phyloP scores from a whole-genome alignment of 2,797 vertebrate species.

The Tarsius wallacei region DNA sequence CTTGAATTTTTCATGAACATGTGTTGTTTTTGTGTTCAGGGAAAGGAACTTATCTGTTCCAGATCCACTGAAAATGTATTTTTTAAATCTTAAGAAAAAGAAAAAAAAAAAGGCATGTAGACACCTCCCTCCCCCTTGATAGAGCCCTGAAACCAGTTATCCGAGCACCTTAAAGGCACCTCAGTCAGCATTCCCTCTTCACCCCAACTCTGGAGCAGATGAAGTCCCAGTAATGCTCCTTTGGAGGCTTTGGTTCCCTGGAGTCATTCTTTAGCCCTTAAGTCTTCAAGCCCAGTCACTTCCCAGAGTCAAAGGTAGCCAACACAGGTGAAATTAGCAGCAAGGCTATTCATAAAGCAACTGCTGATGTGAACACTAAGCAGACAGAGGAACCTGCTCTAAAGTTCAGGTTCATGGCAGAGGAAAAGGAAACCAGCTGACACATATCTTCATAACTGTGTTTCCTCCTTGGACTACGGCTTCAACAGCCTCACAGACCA shows the following conservation, averaged over 20 bases:
- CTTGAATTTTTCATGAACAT: slow-evolving; percentile 20
- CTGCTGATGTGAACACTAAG: not conserved
- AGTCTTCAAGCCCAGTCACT: not conserved
- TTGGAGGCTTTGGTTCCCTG: not conserved
- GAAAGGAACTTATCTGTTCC: not conserved
- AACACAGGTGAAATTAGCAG: slow-evolving; percentile 52
- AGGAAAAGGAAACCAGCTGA: slow-evolving; percentile 13
- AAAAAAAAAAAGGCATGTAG: not conserved
- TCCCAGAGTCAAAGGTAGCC: slow-evolving; percentile 14
- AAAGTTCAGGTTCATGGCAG: not conserved
- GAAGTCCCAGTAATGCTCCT: not conserved
- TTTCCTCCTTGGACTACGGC: not conserved
- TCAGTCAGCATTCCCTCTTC: not conserved
- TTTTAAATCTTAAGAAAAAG: not conserved
- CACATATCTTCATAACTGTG: not conserved
- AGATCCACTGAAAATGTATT: not conserved
- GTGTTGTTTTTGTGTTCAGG: not conserved
- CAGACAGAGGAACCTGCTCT: not conserved
- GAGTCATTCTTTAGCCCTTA: not conserved
- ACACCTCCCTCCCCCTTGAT: not conserved
- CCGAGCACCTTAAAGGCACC: not conserved
- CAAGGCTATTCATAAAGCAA: slow-evolving; percentile 61
- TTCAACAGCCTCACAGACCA: not conserved
- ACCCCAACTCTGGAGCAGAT: not conserved
- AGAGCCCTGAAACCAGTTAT: not conserved